These are phyloP conservation scores for Dryobates pubescens DNA, from an alignment of 2,797 vertebrate species.

Conservation along the genomic window DNA sequence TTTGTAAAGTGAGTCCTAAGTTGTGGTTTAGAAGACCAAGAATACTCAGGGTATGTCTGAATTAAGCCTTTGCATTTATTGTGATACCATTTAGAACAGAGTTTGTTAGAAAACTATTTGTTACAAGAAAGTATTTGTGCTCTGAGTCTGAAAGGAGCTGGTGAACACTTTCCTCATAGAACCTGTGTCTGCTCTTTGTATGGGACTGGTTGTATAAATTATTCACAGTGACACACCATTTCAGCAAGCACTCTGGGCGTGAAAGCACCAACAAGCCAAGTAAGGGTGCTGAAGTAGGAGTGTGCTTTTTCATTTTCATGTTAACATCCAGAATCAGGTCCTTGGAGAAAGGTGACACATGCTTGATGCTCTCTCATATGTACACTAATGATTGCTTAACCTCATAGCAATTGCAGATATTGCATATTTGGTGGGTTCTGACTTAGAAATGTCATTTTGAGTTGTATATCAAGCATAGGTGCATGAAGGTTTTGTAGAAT, in stretches of 20 bases:
- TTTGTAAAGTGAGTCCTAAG: neutral
- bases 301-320: neutral
- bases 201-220: neutral
- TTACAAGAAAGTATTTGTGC: neutral
- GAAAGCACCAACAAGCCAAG: neutral
- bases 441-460: neutral
- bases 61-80: neutral
- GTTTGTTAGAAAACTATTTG: neutral
- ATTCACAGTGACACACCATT: neutral
- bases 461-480: neutral
- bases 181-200: neutral
- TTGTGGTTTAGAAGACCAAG: neutral
- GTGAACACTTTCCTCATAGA: neutral
- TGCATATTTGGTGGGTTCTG: neutral
- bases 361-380: neutral
- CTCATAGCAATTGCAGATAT: neutral
- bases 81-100: neutral
- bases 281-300: neutral
- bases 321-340: neutral
- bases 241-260: fast-evolving
- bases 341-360: neutral
- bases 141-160: neutral
- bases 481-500: neutral
- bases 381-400: neutral
- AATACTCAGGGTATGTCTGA: neutral